Evolutionary conservation across 2,888 invertebrate species (phyloP), one percentile per base, ranked within the genome.

Genomic region (Pyrocoelia pectoralis): DNA sequence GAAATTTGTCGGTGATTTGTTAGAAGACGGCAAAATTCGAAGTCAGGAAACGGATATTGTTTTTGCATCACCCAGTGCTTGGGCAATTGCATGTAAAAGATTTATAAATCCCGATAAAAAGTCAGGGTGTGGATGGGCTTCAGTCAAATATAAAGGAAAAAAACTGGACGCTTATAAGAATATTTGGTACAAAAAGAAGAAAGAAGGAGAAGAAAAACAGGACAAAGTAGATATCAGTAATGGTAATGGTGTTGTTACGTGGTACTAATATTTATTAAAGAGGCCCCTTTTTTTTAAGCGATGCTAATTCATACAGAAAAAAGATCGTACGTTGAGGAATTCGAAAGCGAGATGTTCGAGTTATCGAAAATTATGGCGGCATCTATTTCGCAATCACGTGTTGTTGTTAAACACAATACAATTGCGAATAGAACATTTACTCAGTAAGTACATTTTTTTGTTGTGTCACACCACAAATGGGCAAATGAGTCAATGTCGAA

Each of bases 51-150:
- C 94, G 33, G 92, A 92, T 77, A 91, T 93, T 66, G 87, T 93
- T 73, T 96, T 94, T 79, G 89, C 92, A 66, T 94, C 95, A 1
- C 95, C 95, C 1, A 94, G 94, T 73, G 94, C 95, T 1, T 96
- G 95, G 95, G 95, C 95, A 0, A 92, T 94, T 79, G 92, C 94
- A 76, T 95, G 95, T 76, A 95, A 95, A 78, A 87, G 93, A 69
- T 92, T 94, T 60, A 93, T 95, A 53, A 95, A 95, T 81, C 95
- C 95, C 0, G 92, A 93, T 67, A 95, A 95, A 80, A 92, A 94
- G 75, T 94, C 94, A 38, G 95, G 95, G 1, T 95, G 95, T 83
- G 95, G 95, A 1, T 95, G 96, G 95, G 94, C 94, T 1, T 94
- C 94, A 1, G 94, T 94, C 29, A 91, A 93, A 75, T 95, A 95